A percentile compares a stretch with the other conserved stretches of the same genome.
These are phyloP conservation scores for Corythaeola cristata DNA, from an alignment of 2,113 vertebrate species.

Conservation along the genomic window DNA sequence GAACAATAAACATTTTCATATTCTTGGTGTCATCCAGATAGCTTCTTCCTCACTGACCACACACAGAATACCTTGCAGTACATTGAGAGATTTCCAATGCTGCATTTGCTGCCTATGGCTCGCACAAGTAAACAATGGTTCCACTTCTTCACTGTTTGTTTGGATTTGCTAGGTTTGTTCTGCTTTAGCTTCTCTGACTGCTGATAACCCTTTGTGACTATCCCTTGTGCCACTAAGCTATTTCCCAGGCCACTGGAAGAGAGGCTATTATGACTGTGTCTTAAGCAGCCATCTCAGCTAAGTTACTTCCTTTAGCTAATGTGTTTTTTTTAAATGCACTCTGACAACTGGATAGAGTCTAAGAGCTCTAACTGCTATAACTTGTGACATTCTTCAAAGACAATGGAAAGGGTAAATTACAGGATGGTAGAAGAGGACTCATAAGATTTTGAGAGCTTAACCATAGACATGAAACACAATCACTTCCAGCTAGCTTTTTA, in stretches of 20 bases:
- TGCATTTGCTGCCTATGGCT: neutral
- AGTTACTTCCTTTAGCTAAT: slow-evolving; percentile 31
- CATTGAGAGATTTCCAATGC: neutral
- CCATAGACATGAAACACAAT: neutral
- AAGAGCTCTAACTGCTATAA: neutral
- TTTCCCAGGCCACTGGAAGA: neutral
- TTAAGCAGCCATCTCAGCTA: neutral
- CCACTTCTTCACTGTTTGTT: neutral
- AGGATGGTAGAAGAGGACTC: slow-evolving; percentile 22
- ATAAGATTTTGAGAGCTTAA: slow-evolving; percentile 22
- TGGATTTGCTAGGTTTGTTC: slow-evolving; percentile 7
- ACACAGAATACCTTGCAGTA: neutral
- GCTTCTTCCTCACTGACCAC: neutral
- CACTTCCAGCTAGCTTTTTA: neutral
- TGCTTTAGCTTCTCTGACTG: slow-evolving; percentile 12
- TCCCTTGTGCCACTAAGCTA: neutral
- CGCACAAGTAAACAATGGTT: neutral
- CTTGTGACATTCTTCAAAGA: slow-evolving; percentile 11
- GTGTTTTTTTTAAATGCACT: neutral
- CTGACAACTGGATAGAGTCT: neutral
- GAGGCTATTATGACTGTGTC: neutral
- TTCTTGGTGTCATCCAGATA: neutral
- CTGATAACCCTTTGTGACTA: neutral
- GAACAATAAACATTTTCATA: neutral
- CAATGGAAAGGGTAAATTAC: slow-evolving; percentile 20